A percentile compares a stretch with the other conserved stretches of the same genome.
Conservation (phyloP, 2,113 vertebrate genomes). For the Tor tambroides region DNA sequence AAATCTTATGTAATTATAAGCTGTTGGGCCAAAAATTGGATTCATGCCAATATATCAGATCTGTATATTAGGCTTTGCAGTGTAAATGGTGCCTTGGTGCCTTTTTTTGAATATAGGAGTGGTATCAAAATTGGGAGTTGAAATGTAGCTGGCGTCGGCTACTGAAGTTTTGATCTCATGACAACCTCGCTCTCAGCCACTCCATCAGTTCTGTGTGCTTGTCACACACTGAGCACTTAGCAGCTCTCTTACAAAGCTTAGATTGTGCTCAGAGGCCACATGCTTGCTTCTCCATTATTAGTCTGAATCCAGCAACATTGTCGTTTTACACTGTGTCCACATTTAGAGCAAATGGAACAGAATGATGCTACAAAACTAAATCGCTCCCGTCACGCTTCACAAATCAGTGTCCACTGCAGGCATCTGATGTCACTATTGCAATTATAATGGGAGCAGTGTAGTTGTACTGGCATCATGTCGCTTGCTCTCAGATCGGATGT, state of each 20-base stretch:
- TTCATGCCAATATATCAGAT: not conserved
- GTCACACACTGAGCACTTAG: slow-evolving; percentile 8
- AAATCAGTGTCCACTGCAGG: not conserved
- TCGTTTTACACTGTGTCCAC: not conserved
- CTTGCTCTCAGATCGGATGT: not conserved
- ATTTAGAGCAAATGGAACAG: not conserved
- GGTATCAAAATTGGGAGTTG: not conserved
- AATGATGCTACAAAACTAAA: not conserved
- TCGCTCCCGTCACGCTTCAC: not conserved
- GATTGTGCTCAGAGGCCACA: slow-evolving; percentile 35
- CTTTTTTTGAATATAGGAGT: not conserved
- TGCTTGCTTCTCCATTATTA: slow-evolving; percentile 8
- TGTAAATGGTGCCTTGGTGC: not conserved
- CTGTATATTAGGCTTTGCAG: not conserved
- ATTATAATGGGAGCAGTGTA: not conserved
- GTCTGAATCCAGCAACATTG: slow-evolving; percentile 18
- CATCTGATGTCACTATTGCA: not conserved
- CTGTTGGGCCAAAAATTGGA: not conserved
- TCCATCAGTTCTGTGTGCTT: slow-evolving; percentile 5
- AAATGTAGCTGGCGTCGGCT: not conserved
- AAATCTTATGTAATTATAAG: not conserved
- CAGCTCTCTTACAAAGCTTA: slow-evolving; percentile 27
- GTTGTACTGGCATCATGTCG: not conserved
- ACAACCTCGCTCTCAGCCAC: not conserved
- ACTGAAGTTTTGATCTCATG: not conserved